A percentile compares a stretch with the other conserved stretches of the same genome.
Conservation (phyloP, 2,113 vertebrate species). For the Malurus melanocephalus region DNA sequence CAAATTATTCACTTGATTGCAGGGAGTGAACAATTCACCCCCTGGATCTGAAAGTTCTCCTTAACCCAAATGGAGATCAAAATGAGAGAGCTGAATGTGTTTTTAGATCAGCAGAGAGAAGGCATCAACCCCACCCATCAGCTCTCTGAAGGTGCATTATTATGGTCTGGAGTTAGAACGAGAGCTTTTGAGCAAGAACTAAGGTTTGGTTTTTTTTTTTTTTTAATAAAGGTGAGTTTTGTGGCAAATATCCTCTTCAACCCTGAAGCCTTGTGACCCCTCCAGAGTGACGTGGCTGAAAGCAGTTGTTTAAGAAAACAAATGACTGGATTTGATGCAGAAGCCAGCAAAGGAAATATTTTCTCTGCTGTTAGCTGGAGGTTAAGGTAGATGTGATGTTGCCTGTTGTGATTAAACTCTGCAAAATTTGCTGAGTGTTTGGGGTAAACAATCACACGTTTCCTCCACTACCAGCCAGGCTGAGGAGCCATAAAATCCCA, state of each 20-base stretch:
- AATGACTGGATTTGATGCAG: neutral
- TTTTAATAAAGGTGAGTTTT: neutral
- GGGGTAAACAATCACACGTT: fast-evolving
- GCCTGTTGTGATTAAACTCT: neutral
- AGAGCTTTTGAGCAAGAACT: neutral
- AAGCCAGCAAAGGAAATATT: neutral
- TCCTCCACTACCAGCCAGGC: neutral
- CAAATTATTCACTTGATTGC: neutral
- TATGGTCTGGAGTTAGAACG: neutral
- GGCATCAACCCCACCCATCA: neutral
- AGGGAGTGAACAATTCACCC: neutral
- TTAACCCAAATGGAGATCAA: neutral
- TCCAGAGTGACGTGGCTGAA: fast-evolving
- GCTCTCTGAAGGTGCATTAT: neutral
- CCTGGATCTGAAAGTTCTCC: neutral
- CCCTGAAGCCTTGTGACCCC: neutral
- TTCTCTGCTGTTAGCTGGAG: neutral
- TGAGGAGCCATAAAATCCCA: neutral
- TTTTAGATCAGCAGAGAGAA: neutral
- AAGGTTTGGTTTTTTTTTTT: neutral
- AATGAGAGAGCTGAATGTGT: fast-evolving
- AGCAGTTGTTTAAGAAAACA: neutral
- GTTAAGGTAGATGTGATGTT: neutral
- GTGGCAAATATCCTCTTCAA: neutral
- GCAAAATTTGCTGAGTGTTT: neutral